Evolutionary conservation across 2,797 vertebrate species (phyloP), one percentile per base, ranked within the genome.

Genomic region (Micromesistius poutassou): DNA sequence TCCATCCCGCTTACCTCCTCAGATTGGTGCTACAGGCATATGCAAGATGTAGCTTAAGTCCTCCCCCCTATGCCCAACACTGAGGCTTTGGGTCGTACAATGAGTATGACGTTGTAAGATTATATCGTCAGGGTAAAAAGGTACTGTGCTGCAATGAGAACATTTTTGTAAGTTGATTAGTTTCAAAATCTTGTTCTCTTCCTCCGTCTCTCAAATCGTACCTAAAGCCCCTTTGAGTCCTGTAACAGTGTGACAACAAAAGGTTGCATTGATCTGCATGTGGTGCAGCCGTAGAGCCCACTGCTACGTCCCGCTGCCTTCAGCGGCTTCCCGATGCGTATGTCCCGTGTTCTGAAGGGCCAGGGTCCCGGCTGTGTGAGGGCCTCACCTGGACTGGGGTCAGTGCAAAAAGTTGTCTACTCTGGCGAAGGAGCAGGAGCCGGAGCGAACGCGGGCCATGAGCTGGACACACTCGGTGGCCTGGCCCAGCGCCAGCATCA

Each of bases 401-500:
- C 97, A 99, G 96, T 98, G 97, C 96, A 99, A 96, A 95, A 98
- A 99, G 93, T 97, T 97, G 77, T 99, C 97, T 16, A 99, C 95
- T 96, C 97, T 97, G 96, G 97, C 98, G 77, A 99, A 99, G 82
- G 97, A 98, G 91, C 98, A 99, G 89, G 97, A 98, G 72, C 98
- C 98, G 82, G 97, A 94, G 78, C 97, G 97, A 74, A 97, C 96
- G 0, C 95, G 95, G 73, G 97, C 97, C 98, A 99, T 99, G 75
- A 99, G 96, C 90, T 97, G 96, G 84, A 99, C 93, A 85, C 98
- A 99, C 92, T 99, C 97, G 0, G 97, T 97, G 89, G 97, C 97
- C 92, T 99, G 98, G 84, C 97, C 98, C 82, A 99, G 89, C 36
- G 97, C 97, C 14, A 99, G 93, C 97, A 99, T 97, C 92, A 99